Percentiles rank a stretch among this genome's conserved stretches.
Evolutionary conservation across 1,140 invertebrate genomes (phyloP).

Genomic region (Euura saliciscinereae): DNA sequence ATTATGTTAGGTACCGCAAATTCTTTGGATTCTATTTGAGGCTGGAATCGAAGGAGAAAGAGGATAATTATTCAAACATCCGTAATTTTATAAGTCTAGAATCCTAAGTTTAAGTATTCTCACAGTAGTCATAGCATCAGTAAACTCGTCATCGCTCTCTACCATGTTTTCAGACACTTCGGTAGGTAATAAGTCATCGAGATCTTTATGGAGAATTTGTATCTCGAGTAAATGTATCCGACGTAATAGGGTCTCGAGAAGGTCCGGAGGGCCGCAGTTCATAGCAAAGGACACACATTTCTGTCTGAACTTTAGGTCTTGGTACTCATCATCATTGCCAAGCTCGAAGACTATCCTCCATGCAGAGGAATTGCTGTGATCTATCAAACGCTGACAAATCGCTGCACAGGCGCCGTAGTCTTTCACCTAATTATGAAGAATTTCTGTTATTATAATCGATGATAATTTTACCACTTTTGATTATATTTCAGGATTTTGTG

Average conservation of each 20-base stretch:
- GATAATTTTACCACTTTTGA: not conserved
- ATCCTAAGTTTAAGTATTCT: slow-evolving; percentile 14
- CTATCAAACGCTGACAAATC: slow-evolving; percentile 61
- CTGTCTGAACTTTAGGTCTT: slow-evolving; percentile 60
- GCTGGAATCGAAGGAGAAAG: slow-evolving; percentile 34
- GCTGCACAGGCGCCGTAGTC: slow-evolving; percentile 62
- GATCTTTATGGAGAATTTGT: slow-evolving; percentile 48
- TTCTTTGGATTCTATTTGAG: slow-evolving; percentile 47
- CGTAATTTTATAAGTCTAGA: slow-evolving; percentile 13
- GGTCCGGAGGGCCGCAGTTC: slow-evolving; percentile 61
- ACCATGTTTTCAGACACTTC: slow-evolving; percentile 32
- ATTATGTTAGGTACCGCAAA: slow-evolving; percentile 54
- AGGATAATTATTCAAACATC: slow-evolving; percentile 19
- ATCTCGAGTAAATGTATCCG: slow-evolving; percentile 54
- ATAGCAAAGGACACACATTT: slow-evolving; percentile 63
- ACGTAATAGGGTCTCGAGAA: slow-evolving; percentile 62
- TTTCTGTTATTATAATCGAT: slow-evolving; percentile 8
- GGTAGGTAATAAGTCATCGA: slow-evolving; percentile 45
- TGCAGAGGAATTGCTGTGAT: slow-evolving; percentile 57
- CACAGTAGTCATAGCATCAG: slow-evolving; percentile 47
- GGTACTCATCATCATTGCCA: slow-evolving; percentile 58
- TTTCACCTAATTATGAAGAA: slow-evolving; percentile 45
- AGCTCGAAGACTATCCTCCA: slow-evolving; percentile 64
- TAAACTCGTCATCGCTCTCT: slow-evolving; percentile 46
- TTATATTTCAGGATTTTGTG: not conserved